Conservation (phyloP, 1,140 invertebrate genomes). For the Vanessa atalanta region DNA sequence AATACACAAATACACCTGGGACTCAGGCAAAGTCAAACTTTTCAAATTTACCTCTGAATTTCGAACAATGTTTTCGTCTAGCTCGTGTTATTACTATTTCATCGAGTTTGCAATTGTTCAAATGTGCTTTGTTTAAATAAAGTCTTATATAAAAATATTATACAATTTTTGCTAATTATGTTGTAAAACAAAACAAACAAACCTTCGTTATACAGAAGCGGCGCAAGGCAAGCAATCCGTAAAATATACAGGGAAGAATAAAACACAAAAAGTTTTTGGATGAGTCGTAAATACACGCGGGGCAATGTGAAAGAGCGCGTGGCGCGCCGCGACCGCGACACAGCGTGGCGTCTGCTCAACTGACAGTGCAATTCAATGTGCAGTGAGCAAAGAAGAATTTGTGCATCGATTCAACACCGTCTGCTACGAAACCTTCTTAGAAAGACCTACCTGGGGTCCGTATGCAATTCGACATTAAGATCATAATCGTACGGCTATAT, state of each 20-base stretch:
- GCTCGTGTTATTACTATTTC: neutral
- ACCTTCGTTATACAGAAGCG: slow-evolving; percentile 38
- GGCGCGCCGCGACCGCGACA: slow-evolving; percentile 45
- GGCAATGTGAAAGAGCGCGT: slow-evolving; percentile 40
- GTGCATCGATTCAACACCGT: slow-evolving; percentile 43
- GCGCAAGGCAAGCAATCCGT: slow-evolving; percentile 36
- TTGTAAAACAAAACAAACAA: slow-evolving; percentile 25
- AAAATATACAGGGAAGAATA: slow-evolving; percentile 34
- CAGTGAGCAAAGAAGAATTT: slow-evolving; percentile 37
- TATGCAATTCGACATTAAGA: slow-evolving; percentile 23
- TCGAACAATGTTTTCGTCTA: slow-evolving; percentile 7
- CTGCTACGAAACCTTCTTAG: slow-evolving; percentile 29
- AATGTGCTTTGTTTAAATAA: neutral
- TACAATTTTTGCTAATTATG: slow-evolving; percentile 13
- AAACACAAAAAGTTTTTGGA: slow-evolving; percentile 36
- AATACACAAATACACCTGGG: neutral
- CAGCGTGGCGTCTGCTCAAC: slow-evolving; percentile 38
- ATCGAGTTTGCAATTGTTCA: neutral
- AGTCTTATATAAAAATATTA: neutral
- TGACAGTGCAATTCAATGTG: slow-evolving; percentile 44
- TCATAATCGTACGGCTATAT: slow-evolving; percentile 25
- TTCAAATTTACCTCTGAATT: neutral
- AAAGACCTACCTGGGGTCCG: slow-evolving; percentile 21
- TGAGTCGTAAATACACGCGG: slow-evolving; percentile 29
- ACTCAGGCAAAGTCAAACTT: neutral